Conservation (phyloP, 2,888 invertebrate genomes). For the Agrochola litura region DNA sequence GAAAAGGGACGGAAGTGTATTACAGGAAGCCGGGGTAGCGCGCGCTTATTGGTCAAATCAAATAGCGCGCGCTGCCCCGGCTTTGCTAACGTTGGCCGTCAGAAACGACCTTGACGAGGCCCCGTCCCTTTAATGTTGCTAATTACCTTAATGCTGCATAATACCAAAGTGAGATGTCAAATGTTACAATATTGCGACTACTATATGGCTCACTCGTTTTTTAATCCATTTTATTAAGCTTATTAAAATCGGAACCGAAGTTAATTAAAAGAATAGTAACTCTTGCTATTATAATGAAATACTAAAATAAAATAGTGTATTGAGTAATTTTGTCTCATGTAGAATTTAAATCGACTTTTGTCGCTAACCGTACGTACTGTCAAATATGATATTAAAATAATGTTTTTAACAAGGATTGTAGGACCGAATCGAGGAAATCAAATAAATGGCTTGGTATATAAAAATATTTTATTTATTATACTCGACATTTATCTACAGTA, state of each 20-base stretch:
- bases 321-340: background rate
- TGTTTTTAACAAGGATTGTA: background rate
- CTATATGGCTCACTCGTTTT: no score
- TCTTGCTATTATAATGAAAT: background rate
- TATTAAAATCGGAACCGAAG: background rate
- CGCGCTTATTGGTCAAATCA: no score
- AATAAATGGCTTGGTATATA: slow-evolving; percentile 17
- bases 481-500: slow-evolving; percentile 17
- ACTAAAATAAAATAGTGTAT: background rate
- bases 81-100: no score
- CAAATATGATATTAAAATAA: background rate
- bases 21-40: no score
- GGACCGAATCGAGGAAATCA: slow-evolving; percentile 1
- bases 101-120: no score
- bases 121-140: no score
- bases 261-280: background rate
- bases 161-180: no score
- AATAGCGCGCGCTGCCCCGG: no score
- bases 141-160: no score
- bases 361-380: no score
- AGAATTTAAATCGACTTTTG: background rate
- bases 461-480: slow-evolving; percentile 36
- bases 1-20: no score
- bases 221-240: background rate
- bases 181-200: no score